Percentiles rank a stretch among this genome's conserved stretches.
These are phyloP conservation scores for Phyllostomus discolor DNA, from an alignment of 2,113 vertebrate genomes.

Conservation along the genomic window DNA sequence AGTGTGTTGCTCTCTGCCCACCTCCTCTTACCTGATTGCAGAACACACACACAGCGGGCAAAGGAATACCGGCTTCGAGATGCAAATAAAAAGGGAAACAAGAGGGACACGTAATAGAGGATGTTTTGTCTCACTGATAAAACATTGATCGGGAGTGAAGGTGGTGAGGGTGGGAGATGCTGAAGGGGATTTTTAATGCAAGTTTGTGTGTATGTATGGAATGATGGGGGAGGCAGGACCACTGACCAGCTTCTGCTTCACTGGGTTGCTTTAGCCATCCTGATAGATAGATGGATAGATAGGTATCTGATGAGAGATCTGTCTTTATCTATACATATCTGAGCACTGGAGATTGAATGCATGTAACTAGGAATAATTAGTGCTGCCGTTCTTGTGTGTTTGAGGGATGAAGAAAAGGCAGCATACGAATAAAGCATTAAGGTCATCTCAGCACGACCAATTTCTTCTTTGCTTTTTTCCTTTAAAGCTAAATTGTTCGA, in stretches of 20 bases:
- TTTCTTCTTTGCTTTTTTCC: constrained; percentile 11
- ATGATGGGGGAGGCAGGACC: not conserved
- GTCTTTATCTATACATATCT: not conserved
- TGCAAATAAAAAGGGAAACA: not conserved
- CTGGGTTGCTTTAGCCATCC: not conserved
- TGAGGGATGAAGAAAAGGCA: constrained; percentile 25
- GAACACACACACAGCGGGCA: not conserved
- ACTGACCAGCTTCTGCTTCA: not conserved
- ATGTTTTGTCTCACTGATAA: not conserved
- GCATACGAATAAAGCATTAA: constrained; percentile 9
- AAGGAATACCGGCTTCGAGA: not conserved
- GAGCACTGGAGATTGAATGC: not conserved
- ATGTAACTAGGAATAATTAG: constrained; percentile 35
- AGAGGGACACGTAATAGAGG: not conserved
- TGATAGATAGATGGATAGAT: not conserved
- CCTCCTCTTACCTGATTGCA: not conserved
- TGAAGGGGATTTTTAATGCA: not conserved
- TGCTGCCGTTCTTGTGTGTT: not conserved
- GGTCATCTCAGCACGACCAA: constrained; percentile 53
- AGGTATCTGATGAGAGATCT: not conserved
- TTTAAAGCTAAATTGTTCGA: constrained; percentile 16
- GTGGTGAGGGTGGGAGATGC: not conserved
- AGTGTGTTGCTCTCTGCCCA: not conserved
- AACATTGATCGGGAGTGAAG: not conserved
- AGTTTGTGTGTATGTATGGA: not conserved